These are phyloP conservation scores for Aramus guarauna DNA, from an alignment of 2,113 vertebrate species.

Conservation along the genomic window DNA sequence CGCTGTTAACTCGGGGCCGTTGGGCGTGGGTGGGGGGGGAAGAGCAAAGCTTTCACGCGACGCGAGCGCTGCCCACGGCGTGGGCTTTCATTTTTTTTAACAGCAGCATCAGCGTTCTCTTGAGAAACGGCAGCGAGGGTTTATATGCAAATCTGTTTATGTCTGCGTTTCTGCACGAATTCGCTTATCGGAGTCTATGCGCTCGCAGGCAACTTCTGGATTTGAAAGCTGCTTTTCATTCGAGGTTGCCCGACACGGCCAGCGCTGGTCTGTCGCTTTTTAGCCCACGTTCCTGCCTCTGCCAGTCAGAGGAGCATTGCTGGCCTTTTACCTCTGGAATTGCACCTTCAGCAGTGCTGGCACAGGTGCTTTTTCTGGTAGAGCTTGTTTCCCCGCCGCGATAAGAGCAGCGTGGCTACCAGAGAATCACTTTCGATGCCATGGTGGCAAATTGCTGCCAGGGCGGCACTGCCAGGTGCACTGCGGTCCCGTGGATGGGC, in stretches of 20 bases:
- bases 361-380: not conserved
- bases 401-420: not conserved
- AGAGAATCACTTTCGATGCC: accelerated
- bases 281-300: not conserved
- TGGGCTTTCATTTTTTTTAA: not conserved
- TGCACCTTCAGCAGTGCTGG: not conserved
- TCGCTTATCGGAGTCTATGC: accelerated
- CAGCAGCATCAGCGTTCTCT: not conserved
- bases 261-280: not conserved
- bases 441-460: not conserved
- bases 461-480: not conserved
- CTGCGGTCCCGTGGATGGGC: accelerated
- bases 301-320: not conserved
- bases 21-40: not conserved
- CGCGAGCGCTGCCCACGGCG: not conserved
- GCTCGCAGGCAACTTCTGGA: not conserved
- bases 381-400: not conserved
- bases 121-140: not conserved
- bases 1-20: not conserved
- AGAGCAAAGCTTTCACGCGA: not conserved
- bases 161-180: not conserved
- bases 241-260: accelerated
- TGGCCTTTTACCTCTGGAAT: not conserved
- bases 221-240: not conserved
- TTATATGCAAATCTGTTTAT: not conserved